Percentiles rank a stretch among this genome's conserved stretches.
Evolutionary conservation across 1,140 invertebrate species (phyloP).

Genomic region (Muscidifurax raptorellus): DNA sequence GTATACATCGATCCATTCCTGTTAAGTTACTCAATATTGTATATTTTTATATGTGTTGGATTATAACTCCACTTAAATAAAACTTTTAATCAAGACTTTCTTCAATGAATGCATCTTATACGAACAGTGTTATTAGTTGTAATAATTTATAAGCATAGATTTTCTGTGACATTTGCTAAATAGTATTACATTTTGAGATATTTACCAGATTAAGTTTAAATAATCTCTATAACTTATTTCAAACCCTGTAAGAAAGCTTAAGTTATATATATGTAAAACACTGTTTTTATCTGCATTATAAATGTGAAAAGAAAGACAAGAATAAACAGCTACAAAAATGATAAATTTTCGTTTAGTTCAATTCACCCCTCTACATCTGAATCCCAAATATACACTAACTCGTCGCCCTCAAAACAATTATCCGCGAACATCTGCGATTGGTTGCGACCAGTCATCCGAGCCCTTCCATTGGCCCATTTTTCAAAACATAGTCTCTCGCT

Average conservation of each 20-base stretch:
- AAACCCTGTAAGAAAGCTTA: neutral
- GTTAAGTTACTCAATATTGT: conserved; percentile 5
- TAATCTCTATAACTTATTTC: neutral
- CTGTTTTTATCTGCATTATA: neutral
- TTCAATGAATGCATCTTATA: neutral
- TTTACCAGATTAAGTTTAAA: neutral
- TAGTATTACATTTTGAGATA: conserved; percentile 3
- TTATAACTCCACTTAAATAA: neutral
- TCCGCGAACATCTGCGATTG: no score
- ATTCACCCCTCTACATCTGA: no score
- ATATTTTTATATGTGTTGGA: conserved; percentile 23
- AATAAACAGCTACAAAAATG: neutral
- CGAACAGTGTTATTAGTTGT: neutral
- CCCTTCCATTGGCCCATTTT: no score
- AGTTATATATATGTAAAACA: neutral
- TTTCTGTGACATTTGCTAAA: conserved; percentile 10
- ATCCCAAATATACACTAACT: no score
- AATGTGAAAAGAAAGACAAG: neutral
- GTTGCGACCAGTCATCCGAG: no score
- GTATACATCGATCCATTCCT: conserved; percentile 18
- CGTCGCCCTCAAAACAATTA: no score
- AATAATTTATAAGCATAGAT: neutral
- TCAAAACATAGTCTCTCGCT: no score
- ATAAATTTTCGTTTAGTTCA: neutral
- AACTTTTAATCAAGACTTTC: neutral